Evolutionary conservation across 35 echinoderm and acorn worm genomes (phyloP), one percentile per base, ranked within the genome.

Genomic region (Hemicentrotus pulcherrimus): DNA sequence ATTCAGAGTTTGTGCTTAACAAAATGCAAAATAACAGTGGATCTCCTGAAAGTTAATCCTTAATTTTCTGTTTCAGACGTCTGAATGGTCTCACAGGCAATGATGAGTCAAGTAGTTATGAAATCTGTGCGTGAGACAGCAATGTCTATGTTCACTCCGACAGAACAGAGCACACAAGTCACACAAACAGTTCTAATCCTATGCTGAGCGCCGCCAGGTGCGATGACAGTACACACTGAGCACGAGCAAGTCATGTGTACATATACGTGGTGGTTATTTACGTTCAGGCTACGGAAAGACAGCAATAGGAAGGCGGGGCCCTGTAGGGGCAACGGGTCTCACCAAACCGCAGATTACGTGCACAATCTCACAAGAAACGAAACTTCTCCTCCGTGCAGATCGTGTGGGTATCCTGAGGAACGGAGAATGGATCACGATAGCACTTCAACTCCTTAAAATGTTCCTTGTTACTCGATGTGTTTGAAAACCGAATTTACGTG

Each of bases 331-430:
- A 78, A 22, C 22, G 6, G 65, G n/a, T 78, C 65, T 78, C 28
- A 78, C 65, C 19, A 78, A 78, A 78, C 65, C 65, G 65, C 65
- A 78, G 24, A 78, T 78, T 78, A 78, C 65, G 65, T 78, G 65
- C 19, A 78, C 65, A 18, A 28, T n/a, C 65, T n/a, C 5, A 78
- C 65, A 78, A 78, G 65, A 78, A 78, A 22, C 19, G 65, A 28
- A 70, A 24, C 61, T 70, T n/a, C 65, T 78, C 28, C 65, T 8
- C 65, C 65, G 15, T 78, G n/a, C 7, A 78, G 24, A 78, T 7
- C 65, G 10, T 78, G 22, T n/a, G 65, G 65, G 7, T 78, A 28
- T n/a, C 28, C 22, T 78, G 65, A 78, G 19, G 6, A 78, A n/a
- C 28, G 7, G 5, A n/a, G 28, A 78, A n/a, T 78, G 22, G 24